These are phyloP conservation scores for Urechis unicinctus DNA, from an alignment of 2,888 invertebrate species.

Conservation along the genomic window DNA sequence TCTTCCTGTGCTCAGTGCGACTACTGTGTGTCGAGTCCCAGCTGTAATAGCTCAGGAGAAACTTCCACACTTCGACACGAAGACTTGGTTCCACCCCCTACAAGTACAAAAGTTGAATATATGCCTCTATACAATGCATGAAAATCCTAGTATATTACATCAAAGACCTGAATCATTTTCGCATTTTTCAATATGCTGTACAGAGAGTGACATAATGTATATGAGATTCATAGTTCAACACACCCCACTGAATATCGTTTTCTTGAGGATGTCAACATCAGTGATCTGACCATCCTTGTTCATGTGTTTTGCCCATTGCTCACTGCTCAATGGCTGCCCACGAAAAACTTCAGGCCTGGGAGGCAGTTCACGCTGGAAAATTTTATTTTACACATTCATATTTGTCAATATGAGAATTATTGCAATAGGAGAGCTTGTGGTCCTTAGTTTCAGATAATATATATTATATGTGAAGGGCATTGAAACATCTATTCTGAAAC, in stretches of 20 bases:
- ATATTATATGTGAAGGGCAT: not conserved
- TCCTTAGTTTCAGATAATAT: not conserved
- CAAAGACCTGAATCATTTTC: too few relatives aligned
- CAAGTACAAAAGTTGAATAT: not conserved
- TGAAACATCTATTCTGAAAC: not conserved
- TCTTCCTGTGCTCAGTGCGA: constrained; percentile 63
- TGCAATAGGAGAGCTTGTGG: too few relatives aligned
- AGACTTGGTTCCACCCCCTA: constrained; percentile 70
- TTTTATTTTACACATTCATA: not conserved
- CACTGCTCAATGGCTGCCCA: constrained; percentile 30
- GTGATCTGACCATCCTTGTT: constrained; percentile 74
- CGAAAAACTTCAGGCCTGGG: constrained; percentile 33
- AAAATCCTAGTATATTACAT: too few relatives aligned
- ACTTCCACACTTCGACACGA: constrained; percentile 81
- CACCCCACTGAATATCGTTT: constrained; percentile 86
- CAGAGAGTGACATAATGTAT: too few relatives aligned
- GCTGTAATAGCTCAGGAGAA: constrained; percentile 77
- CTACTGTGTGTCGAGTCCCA: constrained; percentile 75
- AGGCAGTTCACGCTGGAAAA: constrained; percentile 22
- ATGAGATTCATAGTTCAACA: too few relatives aligned
- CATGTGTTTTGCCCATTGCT: constrained; percentile 69
- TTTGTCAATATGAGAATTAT: too few relatives aligned
- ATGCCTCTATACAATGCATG: not conserved
- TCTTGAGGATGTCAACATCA: constrained; percentile 71
- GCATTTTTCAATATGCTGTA: constrained; percentile 1